Evolutionary conservation across 2,888 invertebrate genomes (phyloP).

Genomic region (Portevinia maculata): DNA sequence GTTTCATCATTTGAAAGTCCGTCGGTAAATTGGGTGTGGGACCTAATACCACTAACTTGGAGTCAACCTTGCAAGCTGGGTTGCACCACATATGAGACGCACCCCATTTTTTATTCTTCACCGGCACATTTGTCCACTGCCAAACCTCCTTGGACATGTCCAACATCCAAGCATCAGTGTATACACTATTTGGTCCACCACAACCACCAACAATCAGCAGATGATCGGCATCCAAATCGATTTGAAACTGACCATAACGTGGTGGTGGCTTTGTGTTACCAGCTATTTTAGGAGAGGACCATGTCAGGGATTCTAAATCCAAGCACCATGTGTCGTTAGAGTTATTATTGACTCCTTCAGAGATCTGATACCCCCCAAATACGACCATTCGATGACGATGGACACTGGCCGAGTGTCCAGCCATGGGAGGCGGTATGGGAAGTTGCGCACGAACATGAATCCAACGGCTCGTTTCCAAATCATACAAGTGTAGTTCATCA

Average conservation of each 20-base stretch:
- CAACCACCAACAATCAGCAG: slow-evolving; percentile 93
- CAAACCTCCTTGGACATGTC: slow-evolving; percentile 89
- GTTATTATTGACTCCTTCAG: slow-evolving; percentile 83
- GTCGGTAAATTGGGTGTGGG: slow-evolving; percentile 81
- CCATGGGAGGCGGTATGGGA: slow-evolving; percentile 84
- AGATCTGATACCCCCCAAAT: slow-evolving; percentile 88
- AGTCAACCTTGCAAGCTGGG: slow-evolving; percentile 91
- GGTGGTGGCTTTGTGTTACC: slow-evolving; percentile 88
- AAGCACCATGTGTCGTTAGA: slow-evolving; percentile 96
- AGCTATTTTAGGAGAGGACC: slow-evolving; percentile 89
- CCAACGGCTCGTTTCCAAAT: slow-evolving; percentile 92
- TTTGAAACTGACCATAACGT: slow-evolving; percentile 97
- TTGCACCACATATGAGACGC: slow-evolving; percentile 96
- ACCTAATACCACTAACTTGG: slow-evolving; percentile 89
- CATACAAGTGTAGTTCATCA: slow-evolving; percentile 95
- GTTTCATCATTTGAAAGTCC: slow-evolving; percentile 82
- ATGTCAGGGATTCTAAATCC: slow-evolving; percentile 89
- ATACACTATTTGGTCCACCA: slow-evolving; percentile 92
- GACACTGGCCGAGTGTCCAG: slow-evolving; percentile 96
- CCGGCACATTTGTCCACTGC: slow-evolving; percentile 90
- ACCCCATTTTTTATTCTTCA: slow-evolving; percentile 90
- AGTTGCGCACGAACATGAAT: slow-evolving; percentile 78
- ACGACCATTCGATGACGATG: slow-evolving; percentile 92
- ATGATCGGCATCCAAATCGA: slow-evolving; percentile 90
- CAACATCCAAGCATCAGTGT: slow-evolving; percentile 95